Evolutionary conservation across 2,888 invertebrate species (phyloP), one percentile per base, ranked within the genome.

Genomic region (Dynastes tityus): DNA sequence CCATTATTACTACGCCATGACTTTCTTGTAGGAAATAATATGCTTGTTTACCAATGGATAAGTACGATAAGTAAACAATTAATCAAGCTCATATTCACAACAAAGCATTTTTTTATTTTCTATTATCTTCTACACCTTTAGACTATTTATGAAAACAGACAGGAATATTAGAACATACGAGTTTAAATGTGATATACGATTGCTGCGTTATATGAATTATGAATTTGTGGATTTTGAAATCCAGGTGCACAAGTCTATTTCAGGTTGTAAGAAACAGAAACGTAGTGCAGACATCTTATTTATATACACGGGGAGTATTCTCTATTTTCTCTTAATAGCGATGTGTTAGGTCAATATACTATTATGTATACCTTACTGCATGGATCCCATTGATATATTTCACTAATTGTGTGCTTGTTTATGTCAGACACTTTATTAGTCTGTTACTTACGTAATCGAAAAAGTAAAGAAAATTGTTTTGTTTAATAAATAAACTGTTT

Each of bases 281-380:
- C 73, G 61, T 40, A 16, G 63, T 74, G 73, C 61, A 74, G 73
- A 74, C 73, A 61, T 74, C 49, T 61, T 74, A 63, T 74, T 74
- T 74, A 74, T 74, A 74, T 63, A 74, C 73, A 9, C 63, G 27
- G 27, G 58, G 40, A 40, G 61, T 74, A 45, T 74, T 45, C 58
- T 74, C 61, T 74, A 74, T 74, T 74, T 74, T 74, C 73, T 40
- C 55, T 61, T 45, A 63, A 49, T 74, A 61, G 73, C 61, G 37
- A 74, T 63, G 73, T 45, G 61, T 74, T 74, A 49, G 73, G 73
- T 74, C 73, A 74, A 74, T 74, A 74, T 74, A 74, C 73, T 74
- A 74, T 61, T 74, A 74, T 74, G 61, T 74, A 74, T 49, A 74
- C 55, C 71, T 55, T 37, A 55, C 29, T 27, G 51, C n/a, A 61